A percentile compares a stretch with the other conserved stretches of the same genome.
Evolutionary conservation across 2,888 invertebrate genomes (phyloP).

Genomic region (Pilophorus perplexus): DNA sequence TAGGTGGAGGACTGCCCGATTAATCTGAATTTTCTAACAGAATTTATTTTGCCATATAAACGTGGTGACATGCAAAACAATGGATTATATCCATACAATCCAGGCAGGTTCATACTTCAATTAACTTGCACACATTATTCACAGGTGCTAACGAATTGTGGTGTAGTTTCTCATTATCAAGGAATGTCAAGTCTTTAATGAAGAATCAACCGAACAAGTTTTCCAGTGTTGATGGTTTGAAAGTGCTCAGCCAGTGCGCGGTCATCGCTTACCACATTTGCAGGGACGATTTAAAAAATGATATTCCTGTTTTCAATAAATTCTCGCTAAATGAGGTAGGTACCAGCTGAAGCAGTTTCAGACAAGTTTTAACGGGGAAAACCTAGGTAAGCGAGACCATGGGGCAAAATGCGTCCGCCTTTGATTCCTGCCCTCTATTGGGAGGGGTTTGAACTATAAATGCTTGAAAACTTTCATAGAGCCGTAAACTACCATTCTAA

Average conservation of each 20-base stretch:
- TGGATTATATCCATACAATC: background rate
- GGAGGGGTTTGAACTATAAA: no score
- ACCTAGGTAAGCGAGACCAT: no score
- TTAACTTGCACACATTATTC: no score
- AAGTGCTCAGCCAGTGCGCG: background rate
- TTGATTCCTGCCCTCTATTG: no score
- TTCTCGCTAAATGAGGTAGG: conserved; percentile 17
- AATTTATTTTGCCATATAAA: background rate
- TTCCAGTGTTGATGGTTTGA: conserved; percentile 9
- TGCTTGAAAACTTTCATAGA: no score
- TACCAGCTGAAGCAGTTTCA: background rate
- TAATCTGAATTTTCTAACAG: background rate
- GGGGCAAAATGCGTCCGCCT: no score
- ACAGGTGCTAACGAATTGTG: conserved; percentile 11
- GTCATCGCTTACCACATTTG: conserved; percentile 21
- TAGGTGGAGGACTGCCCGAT: background rate
- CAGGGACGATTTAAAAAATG: conserved; percentile 1
- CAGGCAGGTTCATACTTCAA: no score
- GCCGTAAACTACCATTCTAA: no score
- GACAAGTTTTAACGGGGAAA: no score
- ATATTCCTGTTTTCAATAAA: conserved; percentile 21
- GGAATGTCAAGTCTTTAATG: background rate
- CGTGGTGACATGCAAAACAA: no score
- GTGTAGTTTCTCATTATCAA: conserved; percentile 22
- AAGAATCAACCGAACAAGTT: background rate